Percentiles rank a stretch among this genome's conserved stretches.
Conservation (phyloP, 2,797 vertebrate species). For the Scolopax rusticola region DNA sequence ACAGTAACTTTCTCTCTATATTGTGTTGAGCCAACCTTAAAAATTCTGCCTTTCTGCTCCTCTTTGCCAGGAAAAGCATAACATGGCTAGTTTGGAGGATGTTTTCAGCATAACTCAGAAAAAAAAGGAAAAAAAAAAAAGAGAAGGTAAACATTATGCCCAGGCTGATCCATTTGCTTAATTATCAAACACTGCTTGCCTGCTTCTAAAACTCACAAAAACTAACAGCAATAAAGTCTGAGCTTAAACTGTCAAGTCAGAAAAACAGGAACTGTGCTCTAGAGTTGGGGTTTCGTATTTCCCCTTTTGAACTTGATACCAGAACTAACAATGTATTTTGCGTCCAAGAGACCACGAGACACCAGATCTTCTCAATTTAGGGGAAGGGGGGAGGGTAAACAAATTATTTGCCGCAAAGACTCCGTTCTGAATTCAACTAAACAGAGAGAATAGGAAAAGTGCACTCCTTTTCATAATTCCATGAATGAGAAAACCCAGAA, state of each 20-base stretch:
- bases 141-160: fast-evolving
- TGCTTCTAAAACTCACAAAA: background rate
- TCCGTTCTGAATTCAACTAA: background rate
- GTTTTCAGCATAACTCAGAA: background rate
- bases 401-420: background rate
- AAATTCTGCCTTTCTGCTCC: background rate
- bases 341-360: background rate
- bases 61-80: background rate
- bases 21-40: background rate
- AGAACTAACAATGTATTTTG: background rate
- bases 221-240: background rate
- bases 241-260: background rate
- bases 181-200: background rate
- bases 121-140: background rate
- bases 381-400: background rate
- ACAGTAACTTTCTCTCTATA: background rate
- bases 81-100: background rate
- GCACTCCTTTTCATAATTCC: background rate
- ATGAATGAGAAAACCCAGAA: background rate
- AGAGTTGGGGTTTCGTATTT: constrained; percentile 17
- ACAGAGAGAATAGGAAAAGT: too few species aligned
- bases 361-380: background rate
- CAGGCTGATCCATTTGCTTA: background rate
- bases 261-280: constrained; percentile 64
- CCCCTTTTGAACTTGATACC: constrained; percentile 45